Evolutionary conservation across 2,113 vertebrate genomes (phyloP), one percentile per base, ranked within the genome.

Genomic region (Macrotus californicus): DNA sequence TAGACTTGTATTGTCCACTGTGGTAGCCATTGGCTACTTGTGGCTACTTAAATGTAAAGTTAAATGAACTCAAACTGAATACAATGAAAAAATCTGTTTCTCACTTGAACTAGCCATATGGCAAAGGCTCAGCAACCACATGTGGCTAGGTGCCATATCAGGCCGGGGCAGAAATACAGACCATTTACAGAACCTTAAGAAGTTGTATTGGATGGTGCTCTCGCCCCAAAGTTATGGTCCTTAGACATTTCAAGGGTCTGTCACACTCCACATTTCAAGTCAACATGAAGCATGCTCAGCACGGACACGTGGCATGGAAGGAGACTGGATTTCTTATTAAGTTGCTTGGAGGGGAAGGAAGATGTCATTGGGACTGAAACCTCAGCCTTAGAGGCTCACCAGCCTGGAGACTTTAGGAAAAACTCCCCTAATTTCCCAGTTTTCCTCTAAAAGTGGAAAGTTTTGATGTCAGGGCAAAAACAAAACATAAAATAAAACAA

Each of bases 401-500:
- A 90, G 46, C 15, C 36, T 90, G 1, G 3, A 89, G 61, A 52
- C 8, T 48, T 6, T 10, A 79, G 50, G 69, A 77, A 43, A 18
- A 41, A 48, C 1, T n/a, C n/a, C n/a, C 16, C 43, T n/a, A 9
- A 39, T 79, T 59, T 89, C 19, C 34, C 36, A 24, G 43, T 70
- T 94, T 88, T 90, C 43, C 19, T 92, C 83, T 34, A 31, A 73
- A 92, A 92, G 39, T 52, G 72, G 12, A 75, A 69, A 69, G 66
- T 92, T 80, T 46, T 94, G 16, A 52, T 80, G 73, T 79, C 76
- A 75, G 72, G 48, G 26, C 8, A 52, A 66, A 87, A 92, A 52
- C 26, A 52, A 93, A 83, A 19, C 39, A 64, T 21, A n/a, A 82
- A 77, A n/a, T 6, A 81, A 79, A 72, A 41, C 56, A 21, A 73